Conservation (phyloP, 2,113 vertebrate genomes). For the Abramis brama region DNA sequence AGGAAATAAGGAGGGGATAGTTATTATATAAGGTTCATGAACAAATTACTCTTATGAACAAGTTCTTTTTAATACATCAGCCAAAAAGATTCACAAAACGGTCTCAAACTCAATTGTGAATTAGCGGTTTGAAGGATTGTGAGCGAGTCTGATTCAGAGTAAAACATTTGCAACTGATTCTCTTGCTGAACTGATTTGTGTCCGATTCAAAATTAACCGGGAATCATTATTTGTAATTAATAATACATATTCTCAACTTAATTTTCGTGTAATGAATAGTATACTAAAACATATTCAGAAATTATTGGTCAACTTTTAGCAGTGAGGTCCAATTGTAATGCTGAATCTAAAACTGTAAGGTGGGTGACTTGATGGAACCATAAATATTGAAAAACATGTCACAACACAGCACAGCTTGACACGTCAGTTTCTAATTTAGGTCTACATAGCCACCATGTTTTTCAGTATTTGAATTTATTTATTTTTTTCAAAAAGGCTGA, state of each 20-base stretch:
- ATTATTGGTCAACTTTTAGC: background rate
- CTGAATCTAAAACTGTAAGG: background rate
- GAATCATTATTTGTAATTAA: background rate
- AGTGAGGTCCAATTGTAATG: background rate
- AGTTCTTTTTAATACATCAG: too few species aligned
- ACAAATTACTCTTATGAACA: background rate
- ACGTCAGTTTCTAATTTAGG: too few species aligned
- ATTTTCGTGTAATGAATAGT: too few species aligned
- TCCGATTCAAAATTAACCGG: background rate
- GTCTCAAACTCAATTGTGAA: background rate
- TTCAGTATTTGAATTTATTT: background rate
- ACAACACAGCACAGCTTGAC: too few species aligned
- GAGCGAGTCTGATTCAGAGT: background rate
- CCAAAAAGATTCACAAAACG: background rate
- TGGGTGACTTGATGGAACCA: too few species aligned
- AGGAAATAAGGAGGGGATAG: too few species aligned
- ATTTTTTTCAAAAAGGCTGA: background rate
- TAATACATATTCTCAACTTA: background rate
- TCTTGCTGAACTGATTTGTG: background rate
- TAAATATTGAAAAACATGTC: too few species aligned
- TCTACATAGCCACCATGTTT: too few species aligned
- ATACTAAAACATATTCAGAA: too few species aligned
- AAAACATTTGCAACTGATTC: background rate
- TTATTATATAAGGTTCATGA: background rate
- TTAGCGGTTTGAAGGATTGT: background rate